Evolutionary conservation across 1,140 invertebrate species (phyloP), one percentile per base, ranked within the genome.

Genomic region (Heterodera carotae): DNA sequence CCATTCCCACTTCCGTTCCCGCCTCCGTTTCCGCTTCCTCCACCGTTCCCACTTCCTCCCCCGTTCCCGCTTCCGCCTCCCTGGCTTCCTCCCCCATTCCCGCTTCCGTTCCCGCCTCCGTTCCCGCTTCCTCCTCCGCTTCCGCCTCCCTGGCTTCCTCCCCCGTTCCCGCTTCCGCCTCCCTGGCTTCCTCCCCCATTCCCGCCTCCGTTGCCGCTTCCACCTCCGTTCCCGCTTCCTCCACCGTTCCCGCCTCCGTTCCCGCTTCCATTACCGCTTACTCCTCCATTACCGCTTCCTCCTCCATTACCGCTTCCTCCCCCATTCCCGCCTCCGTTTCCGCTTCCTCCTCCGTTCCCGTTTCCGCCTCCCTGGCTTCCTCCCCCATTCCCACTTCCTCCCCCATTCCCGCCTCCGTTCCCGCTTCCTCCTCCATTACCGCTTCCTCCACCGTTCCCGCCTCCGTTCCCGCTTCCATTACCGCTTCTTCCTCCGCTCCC

Each of bases 241-340:
- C 39, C 39, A n/a, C n/a, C n/a, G n/a, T n/a, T n/a, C 33, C 67
- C 67, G 36, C n/a, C 64, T 67, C 64, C 64, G 12, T n/a, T n/a
- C 10, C 69, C 10, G 12, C 18, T 15, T 2, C 33, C 34, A 18
- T 33, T 56, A 12, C 34, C 1, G 2, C 34, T 31, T 15, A 31
- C 31, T 15, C 31, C 34, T 1, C 69, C 69, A 22, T 34, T 34
- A 4, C 69, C 69, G 27, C 3, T 27, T 33, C 31, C 68, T 12
- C 68, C 33, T 29, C 68, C 15, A 2, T 33, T 18, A 12, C 68
- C 34, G 33, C 4, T 18, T 48, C 31, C 33, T 48, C 68, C 53
- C 18, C 53, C 27, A 12, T 36, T 18, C 15, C 31, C 39, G 25
- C 15, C 5, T 56, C 33, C 15, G 5, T 71, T 34, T 4, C 72